Evolutionary conservation across 35 echinoderm and acorn worm species (phyloP), one percentile per base, ranked within the genome.

Genomic region (Ophioderma brevispina): DNA sequence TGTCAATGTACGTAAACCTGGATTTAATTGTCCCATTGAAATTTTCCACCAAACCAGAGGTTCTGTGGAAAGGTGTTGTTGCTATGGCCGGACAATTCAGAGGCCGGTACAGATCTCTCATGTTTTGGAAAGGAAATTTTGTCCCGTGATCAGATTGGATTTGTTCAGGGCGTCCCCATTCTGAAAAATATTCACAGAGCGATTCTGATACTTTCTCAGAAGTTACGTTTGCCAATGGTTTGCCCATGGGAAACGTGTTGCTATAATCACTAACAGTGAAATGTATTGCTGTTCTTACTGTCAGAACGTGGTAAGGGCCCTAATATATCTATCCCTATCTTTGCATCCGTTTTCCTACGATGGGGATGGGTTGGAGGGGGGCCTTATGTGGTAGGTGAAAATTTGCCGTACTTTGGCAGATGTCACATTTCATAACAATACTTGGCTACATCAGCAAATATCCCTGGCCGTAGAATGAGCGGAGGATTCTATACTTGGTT

Each of bases 191-290:
- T 36, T 87, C 84, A 11, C 93, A 13, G 33, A 94, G 37, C 8
- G 91, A 91, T 49, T 97, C 84, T 23, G 95, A 88, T 1, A 94
- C 80, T 8, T 86, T 13, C 79, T 92, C 86, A 0, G 90, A 81
- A 21, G 85, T 80, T 37, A 96, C 90, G 0, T 43, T 76, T 0
- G 40, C 25, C 14, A 97, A 34, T 0, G 92, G 52, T 15, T 50
- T 17, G 95, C 92, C 39, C 90, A 87, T 21, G 92, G 95, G 36
- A 87, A 97, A 1, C 95, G 25, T 0, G 95, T 97, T 0, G 87
- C 87, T 35, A 21, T 83, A 87, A 63, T 91, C 87, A 30, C 86
- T 87, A 15, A 93, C 13, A 18, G 88, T 94, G 0, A 94, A 33
- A 97, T 94, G 42, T 97, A 94, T 23, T 82, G 39, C 34, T 91